Percentiles rank a stretch among this genome's conserved stretches.
phyloP scores from a whole-genome alignment of 2,888 invertebrate genomes.

The Piscicola geometra region DNA sequence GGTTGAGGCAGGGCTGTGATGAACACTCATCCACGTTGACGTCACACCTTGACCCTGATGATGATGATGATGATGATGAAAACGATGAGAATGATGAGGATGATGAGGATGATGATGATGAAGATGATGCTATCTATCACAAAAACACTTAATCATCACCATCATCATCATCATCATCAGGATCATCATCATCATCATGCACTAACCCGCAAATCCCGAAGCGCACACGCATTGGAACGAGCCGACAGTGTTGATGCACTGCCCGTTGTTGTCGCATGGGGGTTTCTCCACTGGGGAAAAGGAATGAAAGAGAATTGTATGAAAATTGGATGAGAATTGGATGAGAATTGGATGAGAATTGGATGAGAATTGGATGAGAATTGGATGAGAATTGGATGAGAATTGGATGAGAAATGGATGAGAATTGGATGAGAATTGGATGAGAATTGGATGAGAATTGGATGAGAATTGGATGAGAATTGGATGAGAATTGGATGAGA shows the following conservation, averaged over 20 bases:
- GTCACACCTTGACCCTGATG: slow-evolving; percentile 60
- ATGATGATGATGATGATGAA: neutral
- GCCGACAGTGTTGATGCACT: slow-evolving; percentile 48
- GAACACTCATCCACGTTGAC: slow-evolving; percentile 88
- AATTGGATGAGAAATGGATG: too few relatives aligned
- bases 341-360: too few relatives aligned
- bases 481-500: too few relatives aligned
- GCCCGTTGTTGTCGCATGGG: slow-evolving; percentile 33
- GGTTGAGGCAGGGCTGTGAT: slow-evolving; percentile 83
- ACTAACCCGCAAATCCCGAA: slow-evolving; percentile 48
- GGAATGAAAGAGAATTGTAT: neutral
- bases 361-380: too few relatives aligned
- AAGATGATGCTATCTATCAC: neutral
- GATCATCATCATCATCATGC: neutral
- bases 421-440: too few relatives aligned
- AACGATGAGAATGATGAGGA: neutral
- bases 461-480: too few relatives aligned
- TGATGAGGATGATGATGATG: neutral
- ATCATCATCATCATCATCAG: too few relatives aligned
- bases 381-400: too few relatives aligned
- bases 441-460: too few relatives aligned
- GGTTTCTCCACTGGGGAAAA: slow-evolving; percentile 11
- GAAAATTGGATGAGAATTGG: neutral
- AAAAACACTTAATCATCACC: neutral
- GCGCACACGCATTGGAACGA: slow-evolving; percentile 51